phyloP scores from a whole-genome alignment of 2,888 invertebrate species.

The Zhuqinia jingwanae region DNA sequence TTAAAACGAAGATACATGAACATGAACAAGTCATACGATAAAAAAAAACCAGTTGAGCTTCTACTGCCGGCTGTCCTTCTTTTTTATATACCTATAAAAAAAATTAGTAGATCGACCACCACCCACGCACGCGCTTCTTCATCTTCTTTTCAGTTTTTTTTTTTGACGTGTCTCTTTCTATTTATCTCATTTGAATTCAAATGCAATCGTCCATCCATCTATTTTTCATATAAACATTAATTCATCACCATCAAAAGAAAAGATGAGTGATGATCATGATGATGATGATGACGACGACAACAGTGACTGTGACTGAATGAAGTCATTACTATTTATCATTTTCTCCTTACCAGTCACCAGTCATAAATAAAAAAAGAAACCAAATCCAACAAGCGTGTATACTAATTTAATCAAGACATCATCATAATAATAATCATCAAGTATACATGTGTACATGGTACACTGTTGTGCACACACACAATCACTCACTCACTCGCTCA shows the following conservation, averaged over 20 bases:
- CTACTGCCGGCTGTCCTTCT: not conserved
- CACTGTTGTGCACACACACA: not conserved
- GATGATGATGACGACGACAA: constrained; percentile 18
- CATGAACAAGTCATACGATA: no score
- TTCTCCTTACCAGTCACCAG: not conserved
- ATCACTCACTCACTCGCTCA: not conserved
- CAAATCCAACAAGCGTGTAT: constrained; percentile 38
- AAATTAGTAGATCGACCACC: constrained; percentile 29
- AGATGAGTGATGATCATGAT: constrained; percentile 27
- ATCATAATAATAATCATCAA: constrained; percentile 17
- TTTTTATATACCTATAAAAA: not conserved
- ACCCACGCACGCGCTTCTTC: constrained; percentile 26
- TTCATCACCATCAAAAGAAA: constrained; percentile 9
- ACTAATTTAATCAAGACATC: constrained; percentile 49
- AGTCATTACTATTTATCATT: not conserved
- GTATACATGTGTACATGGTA: not conserved
- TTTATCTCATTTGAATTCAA: not conserved
- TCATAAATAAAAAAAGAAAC: constrained; percentile 10
- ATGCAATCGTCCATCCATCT: constrained; percentile 34
- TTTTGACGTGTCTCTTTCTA: no score
- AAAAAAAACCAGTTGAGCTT: no score
- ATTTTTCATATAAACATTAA: constrained; percentile 33
- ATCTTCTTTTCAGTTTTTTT: no score
- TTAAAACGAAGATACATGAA: no score
- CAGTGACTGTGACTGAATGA: not conserved